These are phyloP conservation scores for Macrostomum lignano DNA, from an alignment of 1,140 invertebrate species.

Conservation along the genomic window DNA sequence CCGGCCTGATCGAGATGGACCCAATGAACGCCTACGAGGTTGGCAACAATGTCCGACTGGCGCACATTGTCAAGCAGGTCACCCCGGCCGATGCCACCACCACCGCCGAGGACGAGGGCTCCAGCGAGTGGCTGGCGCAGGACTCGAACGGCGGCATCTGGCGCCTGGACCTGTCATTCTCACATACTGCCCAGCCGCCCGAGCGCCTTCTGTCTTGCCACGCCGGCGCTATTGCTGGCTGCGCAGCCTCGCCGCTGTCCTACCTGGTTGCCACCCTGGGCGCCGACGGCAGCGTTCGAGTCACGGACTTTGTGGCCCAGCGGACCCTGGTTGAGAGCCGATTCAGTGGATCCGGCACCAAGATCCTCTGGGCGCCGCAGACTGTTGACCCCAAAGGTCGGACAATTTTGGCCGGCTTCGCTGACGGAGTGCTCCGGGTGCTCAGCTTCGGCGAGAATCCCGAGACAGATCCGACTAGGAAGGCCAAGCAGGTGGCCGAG, in stretches of 20 bases:
- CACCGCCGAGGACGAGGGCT: too few relatives aligned
- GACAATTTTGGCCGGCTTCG: conserved; percentile 33
- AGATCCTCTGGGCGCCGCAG: conserved; percentile 38
- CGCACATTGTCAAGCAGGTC: conserved; percentile 33
- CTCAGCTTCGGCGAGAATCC: conserved; percentile 16
- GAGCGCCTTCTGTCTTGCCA: conserved; percentile 41
- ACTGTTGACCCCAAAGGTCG: conserved; percentile 22
- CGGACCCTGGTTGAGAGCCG: conserved; percentile 33
- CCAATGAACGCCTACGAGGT: conserved; percentile 46
- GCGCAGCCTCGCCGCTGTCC: conserved; percentile 36
- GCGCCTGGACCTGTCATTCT: conserved; percentile 43
- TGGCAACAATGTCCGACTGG: conserved; percentile 24
- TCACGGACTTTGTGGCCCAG: conserved; percentile 39
- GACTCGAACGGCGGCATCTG: conserved; percentile 53
- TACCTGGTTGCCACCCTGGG: conserved; percentile 41
- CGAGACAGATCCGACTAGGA: conserved; percentile 10
- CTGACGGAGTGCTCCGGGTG: conserved; percentile 40
- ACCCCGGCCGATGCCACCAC: too few relatives aligned
- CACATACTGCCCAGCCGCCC: conserved; percentile 28
- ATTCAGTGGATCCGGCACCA: conserved; percentile 35
- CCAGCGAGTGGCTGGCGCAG: conserved; percentile 23
- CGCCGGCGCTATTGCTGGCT: conserved; percentile 39
- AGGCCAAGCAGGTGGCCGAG: conserved; percentile 14
- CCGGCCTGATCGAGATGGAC: conserved; percentile 47
- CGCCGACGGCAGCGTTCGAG: conserved; percentile 37